Base-by-base conservation (phyloP, 2,888 invertebrate genomes). In the Tetragonula carbonaria region DNA sequence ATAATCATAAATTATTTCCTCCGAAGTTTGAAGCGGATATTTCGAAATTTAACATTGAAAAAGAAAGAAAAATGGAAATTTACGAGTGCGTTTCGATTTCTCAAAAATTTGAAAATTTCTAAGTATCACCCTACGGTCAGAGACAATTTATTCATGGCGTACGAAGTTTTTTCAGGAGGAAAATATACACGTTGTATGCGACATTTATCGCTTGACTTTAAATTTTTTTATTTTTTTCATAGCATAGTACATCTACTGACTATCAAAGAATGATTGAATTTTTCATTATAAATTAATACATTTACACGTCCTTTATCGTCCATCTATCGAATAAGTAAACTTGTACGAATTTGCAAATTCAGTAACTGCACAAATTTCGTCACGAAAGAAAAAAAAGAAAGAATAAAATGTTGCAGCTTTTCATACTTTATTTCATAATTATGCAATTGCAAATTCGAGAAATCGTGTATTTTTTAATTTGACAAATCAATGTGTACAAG, bases 141-240 rank as follows among this genome's bases (percentile, higher is more conserved):
- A 51, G 11, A 45, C 13, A 28, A 68, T 68, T 51, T 51, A 68
- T 23, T 51, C 13, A 28, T 28, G 4, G 2, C 11, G 11, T 18
- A 13, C 6, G 13, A 18, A 28, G 50, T 23, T 50, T 0, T 23
- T 14, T 8, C 0, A 11, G 16, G 16, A 23, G 23, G 11, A 67
- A 6, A 23, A 23, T 23, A 23, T 23, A 28, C 6, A 67, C 21
- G 63, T 5, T 6, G 51, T 63, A 50, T 50, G 8, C 21, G 28
- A 6, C 50, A 28, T 53, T 62, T 51, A 16, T 13, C 11, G 33
- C 33, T 33, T 33, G 33, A n/a, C 18, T 59, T 16, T 8, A 45
- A 72, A 57, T 71, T 33, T 59, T 28, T 74, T 73, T 21, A 73
- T 50, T 73, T 51, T 59, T 50, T 13, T 66, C 14, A 51, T 53